Evolutionary conservation across 2,113 vertebrate species (phyloP), one percentile per base, ranked within the genome.

Genomic region (Salvelinus alpinus): DNA sequence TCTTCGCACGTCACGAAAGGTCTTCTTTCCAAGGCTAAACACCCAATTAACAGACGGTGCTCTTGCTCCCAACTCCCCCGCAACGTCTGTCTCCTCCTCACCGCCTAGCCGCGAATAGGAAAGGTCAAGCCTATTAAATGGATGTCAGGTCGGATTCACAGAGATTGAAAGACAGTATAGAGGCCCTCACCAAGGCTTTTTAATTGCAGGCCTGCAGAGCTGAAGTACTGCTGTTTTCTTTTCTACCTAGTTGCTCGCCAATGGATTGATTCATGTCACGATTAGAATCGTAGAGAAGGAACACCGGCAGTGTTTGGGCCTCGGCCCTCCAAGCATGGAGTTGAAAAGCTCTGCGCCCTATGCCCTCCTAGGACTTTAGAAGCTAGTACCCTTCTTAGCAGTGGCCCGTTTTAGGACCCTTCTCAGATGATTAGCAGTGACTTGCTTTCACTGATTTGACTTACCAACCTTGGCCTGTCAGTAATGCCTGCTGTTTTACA

Each of bases 11-110:
- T 51, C 68, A 22, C n/a, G 14, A 11, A 13, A 7, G 11, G 44
- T 5, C 34, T 38, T 25, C 38, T 48, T 20, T 70, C 20, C 68
- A 48, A 70, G 38, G 68, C 68, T 13, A 24, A 44, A 70, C 68
- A 70, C 22, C 38, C 68, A 48, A 70, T 70, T 70, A 70, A 48
- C 68, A 24, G 44, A 48, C n/a, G 4, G 44, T 24, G n/a, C 34
- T 25, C 68, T 22, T 13, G 16, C 44, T 11, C 22, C 44, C 68
- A 13, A 1, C 68, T 70, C 68, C 68, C 44, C 34, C 68, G 1
- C 44, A 64, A 64, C 16, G 67, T 44, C 31, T 69, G 31, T n/a
- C 34, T 69, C n/a, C 34, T 13, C 34, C 44, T 3, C 12, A 44
- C 16, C 29, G 65, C 18, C 25, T 67, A 34, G 6, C 13, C 25